Evolutionary conservation across 2,888 invertebrate species (phyloP).

Genomic region (Corythucha ciliata): DNA sequence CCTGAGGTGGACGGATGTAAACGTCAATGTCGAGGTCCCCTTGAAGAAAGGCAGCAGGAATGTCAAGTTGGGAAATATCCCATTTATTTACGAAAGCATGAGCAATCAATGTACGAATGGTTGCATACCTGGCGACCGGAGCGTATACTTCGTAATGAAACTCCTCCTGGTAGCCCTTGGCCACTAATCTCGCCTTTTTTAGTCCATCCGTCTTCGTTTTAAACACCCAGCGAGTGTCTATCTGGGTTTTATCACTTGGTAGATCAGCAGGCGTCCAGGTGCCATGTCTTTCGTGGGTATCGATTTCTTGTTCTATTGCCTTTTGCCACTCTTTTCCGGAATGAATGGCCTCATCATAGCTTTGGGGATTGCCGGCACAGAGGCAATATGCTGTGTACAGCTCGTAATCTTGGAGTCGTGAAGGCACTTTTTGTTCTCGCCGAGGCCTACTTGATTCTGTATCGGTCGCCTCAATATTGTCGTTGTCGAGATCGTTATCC

Average conservation of each 20-base stretch:
- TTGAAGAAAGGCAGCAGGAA: slow-evolving; percentile 26
- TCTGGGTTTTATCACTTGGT: slow-evolving; percentile 10
- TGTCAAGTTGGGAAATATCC: slow-evolving; percentile 22
- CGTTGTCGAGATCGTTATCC: no score
- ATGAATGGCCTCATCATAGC: slow-evolving; percentile 23
- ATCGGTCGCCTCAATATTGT: no score
- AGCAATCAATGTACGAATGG: slow-evolving; percentile 8
- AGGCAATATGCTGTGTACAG: slow-evolving; percentile 25
- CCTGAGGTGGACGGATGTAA: slow-evolving; percentile 26
- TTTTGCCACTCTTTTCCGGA: slow-evolving; percentile 8
- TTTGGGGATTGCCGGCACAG: slow-evolving; percentile 13
- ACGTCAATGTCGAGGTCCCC: slow-evolving; percentile 21
- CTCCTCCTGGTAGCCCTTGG: slow-evolving; percentile 21
- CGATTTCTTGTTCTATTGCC: slow-evolving; percentile 16
- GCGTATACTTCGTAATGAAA: slow-evolving; percentile 7
- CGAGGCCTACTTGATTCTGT: no score
- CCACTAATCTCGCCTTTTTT: slow-evolving; percentile 19
- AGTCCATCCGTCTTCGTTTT: slow-evolving; percentile 16
- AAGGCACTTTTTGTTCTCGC: no score
- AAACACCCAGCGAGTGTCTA: slow-evolving; percentile 23
- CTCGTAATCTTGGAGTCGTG: no score
- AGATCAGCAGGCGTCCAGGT: slow-evolving; percentile 24
- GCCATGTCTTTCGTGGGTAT: slow-evolving; percentile 17
- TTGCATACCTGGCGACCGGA: slow-evolving; percentile 16
- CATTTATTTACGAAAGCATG: slow-evolving; percentile 8